Conservation (phyloP, 1,140 invertebrate species). For the Caenorhabditis inopinata region DNA sequence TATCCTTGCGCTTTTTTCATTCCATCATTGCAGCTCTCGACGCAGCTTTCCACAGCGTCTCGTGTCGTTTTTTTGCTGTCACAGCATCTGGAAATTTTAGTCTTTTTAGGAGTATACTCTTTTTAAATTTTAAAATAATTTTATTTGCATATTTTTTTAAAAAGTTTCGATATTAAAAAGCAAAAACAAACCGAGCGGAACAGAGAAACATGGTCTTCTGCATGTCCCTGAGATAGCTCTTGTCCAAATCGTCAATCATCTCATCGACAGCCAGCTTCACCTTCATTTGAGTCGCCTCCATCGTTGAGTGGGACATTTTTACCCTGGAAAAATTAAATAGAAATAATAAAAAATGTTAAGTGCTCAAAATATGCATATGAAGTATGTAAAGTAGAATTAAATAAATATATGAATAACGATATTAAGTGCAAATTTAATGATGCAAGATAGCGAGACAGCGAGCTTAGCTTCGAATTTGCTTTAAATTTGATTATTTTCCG, state of each 20-base stretch:
- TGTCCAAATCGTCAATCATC: slow-evolving; percentile 60
- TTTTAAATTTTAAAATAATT: neutral
- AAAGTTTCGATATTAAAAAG: neutral
- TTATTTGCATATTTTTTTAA: too few species aligned
- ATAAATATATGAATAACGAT: too few species aligned
- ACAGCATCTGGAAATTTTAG: slow-evolving; percentile 52
- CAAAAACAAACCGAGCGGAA: slow-evolving; percentile 49
- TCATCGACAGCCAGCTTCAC: slow-evolving; percentile 55
- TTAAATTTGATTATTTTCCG: too few species aligned
- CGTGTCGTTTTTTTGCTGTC: slow-evolving; percentile 56
- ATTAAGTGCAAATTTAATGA: too few species aligned
- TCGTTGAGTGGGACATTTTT: slow-evolving; percentile 28
- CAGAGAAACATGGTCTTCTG: slow-evolving; percentile 58
- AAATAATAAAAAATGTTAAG: neutral
- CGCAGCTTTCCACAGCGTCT: slow-evolving; percentile 57
- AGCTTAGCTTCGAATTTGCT: too few species aligned
- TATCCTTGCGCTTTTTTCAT: slow-evolving; percentile 57
- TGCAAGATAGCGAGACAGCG: too few species aligned
- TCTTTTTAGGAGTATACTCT: neutral
- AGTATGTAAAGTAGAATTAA: too few species aligned
- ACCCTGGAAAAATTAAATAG: neutral
- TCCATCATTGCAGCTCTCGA: slow-evolving; percentile 54
- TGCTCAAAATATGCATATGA: too few species aligned
- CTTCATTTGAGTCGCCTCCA: slow-evolving; percentile 46
- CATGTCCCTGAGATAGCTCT: slow-evolving; percentile 56